Evolutionary conservation across 2,113 vertebrate species (phyloP).

Genomic region (Sprattus sprattus): DNA sequence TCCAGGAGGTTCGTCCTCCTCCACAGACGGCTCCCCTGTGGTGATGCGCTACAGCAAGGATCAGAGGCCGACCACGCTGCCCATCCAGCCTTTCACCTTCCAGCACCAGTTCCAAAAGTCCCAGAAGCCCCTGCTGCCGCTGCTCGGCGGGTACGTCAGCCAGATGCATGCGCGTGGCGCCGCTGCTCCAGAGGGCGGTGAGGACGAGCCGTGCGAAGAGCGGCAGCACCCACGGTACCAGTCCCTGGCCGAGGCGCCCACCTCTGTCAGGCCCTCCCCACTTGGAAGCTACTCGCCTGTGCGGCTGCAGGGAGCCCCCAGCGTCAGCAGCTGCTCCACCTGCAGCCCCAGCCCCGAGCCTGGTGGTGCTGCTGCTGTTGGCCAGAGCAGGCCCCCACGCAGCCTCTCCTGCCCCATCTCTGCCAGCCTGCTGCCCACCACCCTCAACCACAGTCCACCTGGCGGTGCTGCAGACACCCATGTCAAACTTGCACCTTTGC

Average conservation of each 20-base stretch:
- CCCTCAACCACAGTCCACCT: constrained; percentile 56
- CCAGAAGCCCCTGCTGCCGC: constrained; percentile 76
- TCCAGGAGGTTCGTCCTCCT: constrained; percentile 70
- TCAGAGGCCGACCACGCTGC: constrained; percentile 91
- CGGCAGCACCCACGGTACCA: constrained; percentile 60
- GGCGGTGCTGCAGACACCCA: constrained; percentile 36
- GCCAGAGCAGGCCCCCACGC: constrained; percentile 60
- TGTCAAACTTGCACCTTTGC: constrained; percentile 24
- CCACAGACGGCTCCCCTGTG: constrained; percentile 67
- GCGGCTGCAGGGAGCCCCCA: constrained; percentile 74
- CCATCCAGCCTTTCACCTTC: constrained; percentile 97
- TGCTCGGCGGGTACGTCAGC: constrained; percentile 82
- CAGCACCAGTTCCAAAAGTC: constrained; percentile 87
- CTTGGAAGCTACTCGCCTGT: constrained; percentile 93
- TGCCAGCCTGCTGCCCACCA: constrained; percentile 64
- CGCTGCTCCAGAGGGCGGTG: constrained; percentile 41
- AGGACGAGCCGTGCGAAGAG: constrained; percentile 67
- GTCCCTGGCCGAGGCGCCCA: constrained; percentile 55
- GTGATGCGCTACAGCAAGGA: constrained; percentile 94
- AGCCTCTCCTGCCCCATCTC: constrained; percentile 73
- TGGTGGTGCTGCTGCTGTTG: constrained; percentile 55
- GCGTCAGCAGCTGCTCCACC: constrained; percentile 78
- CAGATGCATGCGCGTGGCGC: constrained; percentile 77
- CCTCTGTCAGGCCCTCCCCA: constrained; percentile 84
- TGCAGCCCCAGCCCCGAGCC: constrained; percentile 72